Evolutionary conservation across 2,113 vertebrate species (phyloP).

Genomic region (Grantiella picta): DNA sequence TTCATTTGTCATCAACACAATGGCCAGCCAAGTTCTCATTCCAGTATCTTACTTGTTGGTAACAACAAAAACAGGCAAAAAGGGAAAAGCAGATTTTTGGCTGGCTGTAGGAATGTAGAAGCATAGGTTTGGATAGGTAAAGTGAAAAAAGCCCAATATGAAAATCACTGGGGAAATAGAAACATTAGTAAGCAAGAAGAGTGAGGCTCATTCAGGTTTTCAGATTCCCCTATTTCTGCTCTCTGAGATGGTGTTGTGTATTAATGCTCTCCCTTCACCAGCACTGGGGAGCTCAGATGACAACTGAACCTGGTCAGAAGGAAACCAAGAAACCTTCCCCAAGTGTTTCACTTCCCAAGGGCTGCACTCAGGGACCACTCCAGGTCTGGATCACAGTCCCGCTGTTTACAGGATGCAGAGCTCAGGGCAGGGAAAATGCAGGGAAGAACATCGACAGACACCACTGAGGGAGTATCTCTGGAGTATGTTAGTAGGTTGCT

Average conservation of each 20-base stretch:
- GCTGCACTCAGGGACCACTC: not conserved
- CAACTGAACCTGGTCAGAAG: not conserved
- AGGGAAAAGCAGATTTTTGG: not conserved
- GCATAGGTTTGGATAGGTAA: not conserved
- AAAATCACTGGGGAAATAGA: not conserved
- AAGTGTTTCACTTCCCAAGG: not conserved
- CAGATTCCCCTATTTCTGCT: not conserved
- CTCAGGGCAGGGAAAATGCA: not conserved
- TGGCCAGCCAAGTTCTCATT: constrained; percentile 40
- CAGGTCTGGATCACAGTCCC: not conserved
- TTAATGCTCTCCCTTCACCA: not conserved
- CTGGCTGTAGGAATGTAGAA: not conserved
- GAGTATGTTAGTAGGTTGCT: not conserved
- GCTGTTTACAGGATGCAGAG: not conserved
- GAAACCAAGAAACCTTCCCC: not conserved
- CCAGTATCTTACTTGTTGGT: constrained; percentile 7
- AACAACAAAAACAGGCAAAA: constrained; percentile 24
- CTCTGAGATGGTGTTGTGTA: not conserved
- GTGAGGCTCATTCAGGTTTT: not conserved
- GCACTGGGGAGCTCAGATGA: not conserved
- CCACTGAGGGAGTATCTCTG: not conserved
- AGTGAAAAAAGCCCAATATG: not conserved
- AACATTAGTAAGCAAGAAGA: not conserved
- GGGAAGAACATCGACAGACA: not conserved
- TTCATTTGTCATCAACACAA: constrained; percentile 39